A percentile compares a stretch with the other conserved stretches of the same genome.
phyloP scores from a whole-genome alignment of 2,888 invertebrate species.

The Tetragonula carbonaria region DNA sequence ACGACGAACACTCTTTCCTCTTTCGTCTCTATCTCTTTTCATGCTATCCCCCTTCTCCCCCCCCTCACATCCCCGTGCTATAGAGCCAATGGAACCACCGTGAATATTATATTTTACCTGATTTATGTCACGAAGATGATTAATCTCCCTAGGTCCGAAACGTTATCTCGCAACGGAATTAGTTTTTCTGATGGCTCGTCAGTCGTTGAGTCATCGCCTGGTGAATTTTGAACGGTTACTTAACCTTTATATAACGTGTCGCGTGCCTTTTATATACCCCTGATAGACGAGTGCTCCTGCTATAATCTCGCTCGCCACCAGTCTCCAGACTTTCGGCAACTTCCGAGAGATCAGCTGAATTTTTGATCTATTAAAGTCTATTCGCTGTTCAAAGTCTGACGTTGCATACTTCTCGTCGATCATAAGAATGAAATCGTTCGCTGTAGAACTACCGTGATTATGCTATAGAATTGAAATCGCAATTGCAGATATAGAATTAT shows the following conservation, averaged over 20 bases:
- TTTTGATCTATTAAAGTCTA: background rate
- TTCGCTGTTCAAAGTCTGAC: too few relatives aligned
- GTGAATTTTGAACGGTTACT: constrained; percentile 22
- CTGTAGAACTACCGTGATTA: too few relatives aligned
- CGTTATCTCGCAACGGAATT: constrained; percentile 43
- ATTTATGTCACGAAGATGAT: constrained; percentile 49
- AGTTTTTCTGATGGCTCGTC: constrained; percentile 28
- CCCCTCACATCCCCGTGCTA: background rate
- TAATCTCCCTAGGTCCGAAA: constrained; percentile 42
- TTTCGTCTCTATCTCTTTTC: constrained; percentile 4
- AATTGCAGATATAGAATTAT: too few relatives aligned
- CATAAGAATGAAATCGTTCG: too few relatives aligned
- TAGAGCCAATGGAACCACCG: constrained; percentile 10
- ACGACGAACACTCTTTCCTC: constrained; percentile 16
- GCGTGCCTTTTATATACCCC: constrained; percentile 4
- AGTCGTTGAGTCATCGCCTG: constrained; percentile 21
- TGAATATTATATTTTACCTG: constrained; percentile 40
- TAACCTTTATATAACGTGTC: constrained; percentile 21
- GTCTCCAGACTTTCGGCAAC: too few relatives aligned
- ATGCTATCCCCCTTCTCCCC: background rate
- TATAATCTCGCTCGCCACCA: background rate
- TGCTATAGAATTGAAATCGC: too few relatives aligned
- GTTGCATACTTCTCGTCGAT: too few relatives aligned
- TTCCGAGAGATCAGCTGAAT: background rate
- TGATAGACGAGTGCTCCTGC: background rate